phyloP scores from a whole-genome alignment of 2,888 invertebrate genomes.

The Monochamus alternatus region DNA sequence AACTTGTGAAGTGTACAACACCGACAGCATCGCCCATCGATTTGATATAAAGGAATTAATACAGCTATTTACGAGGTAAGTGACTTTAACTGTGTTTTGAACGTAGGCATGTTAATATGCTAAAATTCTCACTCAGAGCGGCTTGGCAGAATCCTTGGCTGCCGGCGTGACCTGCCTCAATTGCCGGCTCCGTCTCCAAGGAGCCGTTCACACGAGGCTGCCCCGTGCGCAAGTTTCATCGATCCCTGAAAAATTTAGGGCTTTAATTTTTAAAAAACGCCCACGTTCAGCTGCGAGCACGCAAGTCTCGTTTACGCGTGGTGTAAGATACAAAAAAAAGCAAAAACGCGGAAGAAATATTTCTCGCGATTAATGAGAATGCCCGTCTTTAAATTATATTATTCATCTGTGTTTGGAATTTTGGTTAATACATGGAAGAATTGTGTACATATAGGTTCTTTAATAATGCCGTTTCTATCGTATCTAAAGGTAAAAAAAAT shows the following conservation, averaged over 20 bases:
- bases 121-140: not conserved
- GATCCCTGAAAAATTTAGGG: constrained; percentile 8
- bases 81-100: not conserved
- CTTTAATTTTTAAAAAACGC: not conserved
- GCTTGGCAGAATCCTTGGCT: constrained; percentile 15
- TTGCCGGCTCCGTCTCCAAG: constrained; percentile 14
- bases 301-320: too few species aligned
- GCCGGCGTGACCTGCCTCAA: constrained; percentile 29
- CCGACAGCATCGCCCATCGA: not conserved
- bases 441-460: too few species aligned
- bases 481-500: too few species aligned
- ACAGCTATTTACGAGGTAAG: constrained; percentile 22
- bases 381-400: too few species aligned
- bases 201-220: constrained; percentile 2
- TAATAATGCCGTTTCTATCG: too few species aligned
- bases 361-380: too few species aligned
- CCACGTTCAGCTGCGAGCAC: not conserved
- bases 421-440: too few species aligned
- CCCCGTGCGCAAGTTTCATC: not conserved
- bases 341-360: too few species aligned
- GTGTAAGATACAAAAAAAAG: too few species aligned
- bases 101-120: constrained; percentile 5
- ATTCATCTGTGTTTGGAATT: too few species aligned
- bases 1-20: constrained; percentile 24
- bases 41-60: constrained; percentile 31